A percentile compares a stretch with the other conserved stretches of the same genome.
Conservation (phyloP, 2,797 vertebrate genomes). For the Leptatherina wallacei region DNA sequence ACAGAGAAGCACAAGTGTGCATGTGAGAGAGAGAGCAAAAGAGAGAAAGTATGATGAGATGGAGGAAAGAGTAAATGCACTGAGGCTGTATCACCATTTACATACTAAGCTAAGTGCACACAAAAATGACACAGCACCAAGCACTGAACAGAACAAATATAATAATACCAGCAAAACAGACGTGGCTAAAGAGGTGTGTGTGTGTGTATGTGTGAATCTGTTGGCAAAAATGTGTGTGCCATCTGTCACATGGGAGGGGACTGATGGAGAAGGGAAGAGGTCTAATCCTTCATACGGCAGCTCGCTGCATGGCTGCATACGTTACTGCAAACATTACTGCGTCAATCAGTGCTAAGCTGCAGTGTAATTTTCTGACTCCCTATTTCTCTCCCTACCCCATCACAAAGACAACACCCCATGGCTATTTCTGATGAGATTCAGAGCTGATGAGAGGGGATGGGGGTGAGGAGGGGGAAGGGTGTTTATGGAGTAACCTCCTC, state of each 20-base stretch:
- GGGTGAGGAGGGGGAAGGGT: conserved; percentile 63
- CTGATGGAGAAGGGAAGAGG: conserved; percentile 55
- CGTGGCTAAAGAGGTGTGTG: conserved; percentile 41
- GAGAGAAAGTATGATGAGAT: conserved; percentile 22
- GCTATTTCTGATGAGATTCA: conserved; percentile 87
- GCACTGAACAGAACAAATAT: conserved; percentile 52
- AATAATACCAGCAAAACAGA: conserved; percentile 57
- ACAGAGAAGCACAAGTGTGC: conserved; percentile 24
- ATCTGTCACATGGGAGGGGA: conserved; percentile 57
- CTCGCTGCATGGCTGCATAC: conserved; percentile 80
- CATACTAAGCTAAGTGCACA: conserved; percentile 32
- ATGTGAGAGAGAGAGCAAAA: conserved; percentile 7
- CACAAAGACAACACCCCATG: conserved; percentile 86
- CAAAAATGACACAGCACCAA: conserved; percentile 42
- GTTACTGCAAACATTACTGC: conserved; percentile 82
- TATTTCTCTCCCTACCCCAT: conserved; percentile 83
- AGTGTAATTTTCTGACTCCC: conserved; percentile 85
- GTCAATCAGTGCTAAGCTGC: conserved; percentile 86
- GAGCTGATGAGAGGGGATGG: conserved; percentile 65
- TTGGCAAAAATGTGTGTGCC: conserved; percentile 28
- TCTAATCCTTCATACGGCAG: conserved; percentile 77
- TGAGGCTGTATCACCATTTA: conserved; percentile 39
- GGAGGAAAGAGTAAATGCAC: conserved; percentile 29
- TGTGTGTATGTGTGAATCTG: background rate
- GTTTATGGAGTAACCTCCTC: conserved; percentile 74